Conservation (phyloP, 2,113 vertebrate genomes). For the Hipposideros armiger region DNA sequence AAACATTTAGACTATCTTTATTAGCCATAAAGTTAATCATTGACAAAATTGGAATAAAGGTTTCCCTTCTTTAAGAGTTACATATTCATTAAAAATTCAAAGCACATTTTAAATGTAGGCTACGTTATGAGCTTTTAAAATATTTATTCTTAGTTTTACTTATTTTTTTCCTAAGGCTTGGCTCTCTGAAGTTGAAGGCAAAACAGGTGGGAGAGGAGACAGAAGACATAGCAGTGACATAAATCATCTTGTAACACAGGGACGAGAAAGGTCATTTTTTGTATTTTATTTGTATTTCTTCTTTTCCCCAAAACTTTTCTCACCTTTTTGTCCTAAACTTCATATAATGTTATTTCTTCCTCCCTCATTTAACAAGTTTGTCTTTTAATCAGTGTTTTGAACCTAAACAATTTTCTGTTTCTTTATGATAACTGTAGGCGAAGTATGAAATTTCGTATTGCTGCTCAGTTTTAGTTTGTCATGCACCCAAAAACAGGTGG, state of each 20-base stretch:
- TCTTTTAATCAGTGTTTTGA: slow-evolving; percentile 56
- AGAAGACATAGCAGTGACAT: slow-evolving; percentile 96
- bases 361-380: slow-evolving; percentile 16
- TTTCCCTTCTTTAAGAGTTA: slow-evolving; percentile 54
- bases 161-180: slow-evolving; percentile 89
- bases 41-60: slow-evolving; percentile 49
- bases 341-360: not conserved
- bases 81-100: slow-evolving; percentile 45
- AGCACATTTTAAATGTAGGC: slow-evolving; percentile 56
- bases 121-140: slow-evolving; percentile 29
- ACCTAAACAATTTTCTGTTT: slow-evolving; percentile 50
- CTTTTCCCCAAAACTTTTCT: not conserved
- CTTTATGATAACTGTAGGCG: slow-evolving; percentile 28
- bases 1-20: slow-evolving; percentile 31
- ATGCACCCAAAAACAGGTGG: not conserved
- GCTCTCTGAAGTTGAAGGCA: slow-evolving; percentile 98
- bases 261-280: slow-evolving; percentile 95
- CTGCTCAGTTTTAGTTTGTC: slow-evolving; percentile 13
- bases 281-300: slow-evolving; percentile 69
- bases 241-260: slow-evolving; percentile 97
- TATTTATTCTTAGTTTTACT: slow-evolving; percentile 52
- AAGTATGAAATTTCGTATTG: slow-evolving; percentile 16
- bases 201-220: slow-evolving; percentile 94
- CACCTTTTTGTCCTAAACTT: slow-evolving; percentile 5
- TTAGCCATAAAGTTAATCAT: slow-evolving; percentile 17